phyloP scores from a whole-genome alignment of 1,140 invertebrate genomes.

The Stratiolaelaps scimitus region DNA sequence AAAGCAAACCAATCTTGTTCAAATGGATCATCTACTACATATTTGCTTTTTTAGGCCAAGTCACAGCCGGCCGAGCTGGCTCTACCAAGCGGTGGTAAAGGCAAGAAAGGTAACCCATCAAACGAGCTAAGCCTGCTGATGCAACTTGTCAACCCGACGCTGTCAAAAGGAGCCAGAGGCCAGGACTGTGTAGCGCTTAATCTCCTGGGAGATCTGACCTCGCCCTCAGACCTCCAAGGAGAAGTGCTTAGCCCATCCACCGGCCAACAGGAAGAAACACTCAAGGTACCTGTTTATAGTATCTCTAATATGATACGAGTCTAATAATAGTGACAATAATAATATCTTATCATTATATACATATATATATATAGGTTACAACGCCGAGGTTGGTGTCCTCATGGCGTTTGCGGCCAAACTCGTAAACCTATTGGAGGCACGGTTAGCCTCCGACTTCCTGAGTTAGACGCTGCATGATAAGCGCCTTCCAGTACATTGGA shows the following conservation, averaged over 20 bases:
- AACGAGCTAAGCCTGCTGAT: constrained; percentile 12
- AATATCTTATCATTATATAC: too few species aligned
- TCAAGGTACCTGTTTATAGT: background rate
- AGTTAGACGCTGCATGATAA: too few species aligned
- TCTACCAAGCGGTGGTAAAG: background rate
- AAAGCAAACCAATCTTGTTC: background rate
- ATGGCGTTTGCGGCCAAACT: too few species aligned
- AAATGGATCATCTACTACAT: background rate
- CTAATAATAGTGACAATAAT: too few species aligned
- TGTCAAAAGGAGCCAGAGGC: constrained; percentile 12
- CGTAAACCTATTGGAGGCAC: too few species aligned
- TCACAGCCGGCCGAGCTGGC: background rate
- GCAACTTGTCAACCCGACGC: constrained; percentile 18
- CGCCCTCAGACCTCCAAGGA: constrained; percentile 13
- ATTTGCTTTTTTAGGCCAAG: constrained; percentile 12
- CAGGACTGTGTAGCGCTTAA: constrained; percentile 22
- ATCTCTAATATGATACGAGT: too few species aligned
- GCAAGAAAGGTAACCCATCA: constrained; percentile 18
- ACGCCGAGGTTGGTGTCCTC: too few species aligned
- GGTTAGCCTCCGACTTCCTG: too few species aligned
- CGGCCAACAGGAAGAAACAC: constrained; percentile 12
- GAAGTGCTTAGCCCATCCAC: constrained; percentile 1
- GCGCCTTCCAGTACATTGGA: too few species aligned
- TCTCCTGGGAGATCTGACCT: constrained; percentile 15
- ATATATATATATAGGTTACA: too few species aligned